These are phyloP conservation scores for Mobula hypostoma DNA, from an alignment of 2,113 vertebrate species.

Conservation along the genomic window DNA sequence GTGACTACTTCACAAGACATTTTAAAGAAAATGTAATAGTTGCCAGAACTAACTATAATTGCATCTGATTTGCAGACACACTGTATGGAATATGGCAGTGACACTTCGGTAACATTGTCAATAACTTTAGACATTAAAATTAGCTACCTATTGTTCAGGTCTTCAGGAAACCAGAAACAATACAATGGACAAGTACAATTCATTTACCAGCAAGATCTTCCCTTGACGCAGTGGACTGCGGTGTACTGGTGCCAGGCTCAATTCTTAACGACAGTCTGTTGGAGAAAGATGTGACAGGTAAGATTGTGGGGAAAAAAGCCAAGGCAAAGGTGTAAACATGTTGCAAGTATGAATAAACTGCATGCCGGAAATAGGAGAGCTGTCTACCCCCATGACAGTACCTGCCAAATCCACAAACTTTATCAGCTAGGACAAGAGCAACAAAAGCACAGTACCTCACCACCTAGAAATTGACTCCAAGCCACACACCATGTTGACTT, in stretches of 20 bases:
- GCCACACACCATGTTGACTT: no score
- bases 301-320: not conserved
- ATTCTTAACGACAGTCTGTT: constrained; percentile 91
- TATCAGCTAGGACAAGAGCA: no score
- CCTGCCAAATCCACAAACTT: no score
- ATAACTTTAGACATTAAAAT: not conserved
- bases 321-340: not conserved
- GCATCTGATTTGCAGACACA: not conserved
- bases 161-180: not conserved
- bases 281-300: constrained; percentile 34
- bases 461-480: no score
- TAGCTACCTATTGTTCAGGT: not conserved
- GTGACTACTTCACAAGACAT: not conserved
- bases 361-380: no score
- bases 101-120: not conserved
- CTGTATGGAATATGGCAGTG: not conserved
- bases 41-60: not conserved
- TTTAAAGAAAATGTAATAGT: not conserved
- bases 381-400: no score
- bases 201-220: constrained; percentile 84
- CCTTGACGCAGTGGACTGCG: constrained; percentile 80
- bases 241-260: constrained; percentile 89
- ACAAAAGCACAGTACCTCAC: no score
- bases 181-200: not conserved
- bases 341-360: not conserved